Base-by-base conservation (phyloP, 2,888 invertebrate genomes). In the Drosophila mimica region DNA sequence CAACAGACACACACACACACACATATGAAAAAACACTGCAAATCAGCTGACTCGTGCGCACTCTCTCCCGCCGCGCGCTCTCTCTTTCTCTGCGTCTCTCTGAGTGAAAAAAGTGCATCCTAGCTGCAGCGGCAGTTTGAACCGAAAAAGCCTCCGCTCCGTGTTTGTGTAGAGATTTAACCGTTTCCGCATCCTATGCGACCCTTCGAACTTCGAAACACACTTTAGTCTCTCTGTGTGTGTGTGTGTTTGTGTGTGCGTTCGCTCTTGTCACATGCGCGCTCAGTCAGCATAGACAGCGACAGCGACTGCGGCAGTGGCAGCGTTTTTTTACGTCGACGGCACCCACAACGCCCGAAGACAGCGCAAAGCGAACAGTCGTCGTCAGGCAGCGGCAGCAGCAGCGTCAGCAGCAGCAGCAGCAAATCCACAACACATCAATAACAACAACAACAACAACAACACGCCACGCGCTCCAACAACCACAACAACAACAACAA, bases 341-440 rank as follows among this genome's bases (percentile, higher is more conserved):
- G 82, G 74, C 79, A 82, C 79, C 79, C 79, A 80, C 79, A 79
- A 80, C 82, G 79, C 58, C 46, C 79, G 82, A 79, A 82, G 79
- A 79, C 82, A 66, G 70, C 62, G 60, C 57, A 64, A 74, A 82
- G 64, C 72, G 75, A 76, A 84, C 82, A 82, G 88, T 83, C 88
- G 89, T 78, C 79, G 82, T 89, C 69, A 81, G 82, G 89, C 83
- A 88, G 81, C 89, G 86, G 85, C 88, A 89, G 85, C 88, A 84
- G 84, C 88, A 80, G 74, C 85, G 71, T 65, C 81, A 77, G 70
- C 79, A 82, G 82, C 79, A 81, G 79, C 82, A 82, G 82, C 80
- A 64, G 46, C 53, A 76, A 56, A 79, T 58, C 31, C 46, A 78
- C 57, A 62, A 54, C 57, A 54, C 68, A 49, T 52, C 36, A 74